Conservation (phyloP, 23 tunicate species). For the Styela clava region DNA sequence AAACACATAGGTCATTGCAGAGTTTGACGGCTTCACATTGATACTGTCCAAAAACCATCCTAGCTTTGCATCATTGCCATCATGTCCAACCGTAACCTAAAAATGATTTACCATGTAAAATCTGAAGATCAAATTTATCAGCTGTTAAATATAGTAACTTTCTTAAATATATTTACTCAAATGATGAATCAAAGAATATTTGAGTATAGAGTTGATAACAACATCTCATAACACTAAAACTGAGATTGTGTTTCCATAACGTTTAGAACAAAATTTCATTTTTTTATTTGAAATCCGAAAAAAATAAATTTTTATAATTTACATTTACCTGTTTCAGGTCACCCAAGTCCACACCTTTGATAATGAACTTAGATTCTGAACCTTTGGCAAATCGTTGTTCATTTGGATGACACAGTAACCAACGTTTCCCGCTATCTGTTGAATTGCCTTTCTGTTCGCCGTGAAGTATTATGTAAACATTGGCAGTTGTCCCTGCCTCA, state of each 20-base stretch:
- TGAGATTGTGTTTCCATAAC: too few relatives aligned
- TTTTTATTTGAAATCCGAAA: too few relatives aligned
- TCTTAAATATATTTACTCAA: not conserved
- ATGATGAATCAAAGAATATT: too few relatives aligned
- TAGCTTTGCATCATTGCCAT: constrained; percentile 64
- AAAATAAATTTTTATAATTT: too few relatives aligned
- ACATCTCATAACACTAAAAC: too few relatives aligned
- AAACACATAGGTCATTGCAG: constrained; percentile 33
- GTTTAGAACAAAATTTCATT: too few relatives aligned
- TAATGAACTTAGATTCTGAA: constrained; percentile 13
- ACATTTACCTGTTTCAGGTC: constrained; percentile 60
- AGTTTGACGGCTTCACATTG: constrained; percentile 57
- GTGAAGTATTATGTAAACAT: constrained; percentile 58
- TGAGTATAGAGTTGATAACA: too few relatives aligned
- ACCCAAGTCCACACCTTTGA: constrained; percentile 38
- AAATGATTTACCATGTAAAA: not conserved
- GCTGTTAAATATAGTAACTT: not conserved
- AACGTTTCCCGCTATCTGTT: constrained; percentile 71
- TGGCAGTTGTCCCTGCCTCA: constrained; percentile 71
- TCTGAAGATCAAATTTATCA: not conserved
- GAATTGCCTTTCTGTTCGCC: constrained; percentile 21
- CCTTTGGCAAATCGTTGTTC: constrained; percentile 40
- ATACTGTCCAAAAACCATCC: constrained; percentile 71
- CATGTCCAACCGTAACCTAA: constrained; percentile 72
- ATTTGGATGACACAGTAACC: constrained; percentile 50